phyloP scores from a whole-genome alignment of 2,888 invertebrate species.

The Cecidostiba fungosa region DNA sequence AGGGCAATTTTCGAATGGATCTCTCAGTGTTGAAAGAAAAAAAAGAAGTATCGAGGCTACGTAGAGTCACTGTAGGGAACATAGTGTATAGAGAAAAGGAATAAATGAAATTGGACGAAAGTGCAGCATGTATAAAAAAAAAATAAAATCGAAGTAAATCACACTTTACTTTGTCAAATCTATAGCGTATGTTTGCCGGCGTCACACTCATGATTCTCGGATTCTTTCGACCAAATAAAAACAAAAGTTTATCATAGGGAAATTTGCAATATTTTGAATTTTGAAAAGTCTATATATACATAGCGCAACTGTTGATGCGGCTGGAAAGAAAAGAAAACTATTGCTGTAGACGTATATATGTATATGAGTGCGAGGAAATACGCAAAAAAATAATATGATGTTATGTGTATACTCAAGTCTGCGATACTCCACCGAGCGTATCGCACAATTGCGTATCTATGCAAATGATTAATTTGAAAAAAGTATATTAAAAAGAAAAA shows the following conservation, averaged over 20 bases:
- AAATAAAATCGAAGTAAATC: not conserved
- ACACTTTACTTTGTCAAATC: constrained; percentile 25
- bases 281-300: constrained; percentile 25
- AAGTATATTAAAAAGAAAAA: constrained; percentile 64
- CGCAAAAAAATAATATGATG: constrained; percentile 5
- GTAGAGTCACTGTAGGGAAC: constrained; percentile 11
- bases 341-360: constrained; percentile 32
- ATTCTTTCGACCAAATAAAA: constrained; percentile 34
- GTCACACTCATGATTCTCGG: constrained; percentile 6
- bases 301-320: constrained; percentile 30
- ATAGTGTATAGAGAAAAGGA: not conserved
- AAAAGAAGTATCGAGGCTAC: constrained; percentile 25
- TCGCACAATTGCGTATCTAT: constrained; percentile 53
- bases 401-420: not conserved
- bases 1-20: constrained; percentile 38
- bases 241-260: constrained; percentile 11
- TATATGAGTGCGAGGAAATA: constrained; percentile 6
- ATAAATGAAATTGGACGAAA: not conserved
- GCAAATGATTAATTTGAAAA: constrained; percentile 59
- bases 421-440: constrained; percentile 9
- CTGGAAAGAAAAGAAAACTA: constrained; percentile 48
- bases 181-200: constrained; percentile 33
- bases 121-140: not conserved
- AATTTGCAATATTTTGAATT: constrained; percentile 42
- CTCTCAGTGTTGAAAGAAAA: constrained; percentile 27